A percentile compares a stretch with the other conserved stretches of the same genome.
Conservation (phyloP, 2,797 vertebrate genomes). For the Halcyon chelicuti region DNA sequence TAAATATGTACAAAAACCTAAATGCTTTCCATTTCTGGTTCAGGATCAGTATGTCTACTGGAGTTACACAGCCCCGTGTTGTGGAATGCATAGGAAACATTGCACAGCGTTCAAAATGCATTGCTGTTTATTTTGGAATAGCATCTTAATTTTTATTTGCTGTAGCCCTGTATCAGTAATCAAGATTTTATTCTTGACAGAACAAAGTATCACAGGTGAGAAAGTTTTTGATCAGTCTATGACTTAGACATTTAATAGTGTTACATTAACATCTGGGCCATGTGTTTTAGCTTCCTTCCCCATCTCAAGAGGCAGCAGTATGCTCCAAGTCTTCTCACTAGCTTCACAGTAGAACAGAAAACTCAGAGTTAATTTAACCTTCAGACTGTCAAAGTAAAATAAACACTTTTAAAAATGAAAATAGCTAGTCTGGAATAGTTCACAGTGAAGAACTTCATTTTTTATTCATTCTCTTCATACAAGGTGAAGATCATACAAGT, state of each 20-base stretch:
- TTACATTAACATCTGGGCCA: neutral
- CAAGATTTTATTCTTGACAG: neutral
- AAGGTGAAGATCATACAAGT: slow-evolving; percentile 76
- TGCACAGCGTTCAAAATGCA: neutral
- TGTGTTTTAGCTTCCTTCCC: neutral
- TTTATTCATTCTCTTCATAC: slow-evolving; percentile 82
- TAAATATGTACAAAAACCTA: neutral
- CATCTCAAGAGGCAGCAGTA: neutral
- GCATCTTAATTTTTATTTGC: slow-evolving; percentile 4
- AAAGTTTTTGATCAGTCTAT: neutral
- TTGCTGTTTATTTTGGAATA: neutral
- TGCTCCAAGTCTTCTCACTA: neutral
- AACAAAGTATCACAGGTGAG: neutral
- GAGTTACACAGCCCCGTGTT: rapidly evolving
- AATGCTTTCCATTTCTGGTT: neutral
- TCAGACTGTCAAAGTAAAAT: slow-evolving; percentile 79
- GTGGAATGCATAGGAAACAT: neutral
- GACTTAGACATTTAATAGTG: neutral
- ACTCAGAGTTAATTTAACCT: slow-evolving; percentile 79
- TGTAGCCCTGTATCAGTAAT: neutral
- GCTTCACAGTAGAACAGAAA: slow-evolving; percentile 43
- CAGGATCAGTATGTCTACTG: neutral
- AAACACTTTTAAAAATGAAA: slow-evolving; percentile 82
- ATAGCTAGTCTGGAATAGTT: slow-evolving; percentile 76
- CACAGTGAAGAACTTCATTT: slow-evolving; percentile 78